Evolutionary conservation across 37 sponge, comb jelly and placozoan genomes (phyloP), one percentile per base, ranked within the genome.

Genomic region (Ianthella basta): DNA sequence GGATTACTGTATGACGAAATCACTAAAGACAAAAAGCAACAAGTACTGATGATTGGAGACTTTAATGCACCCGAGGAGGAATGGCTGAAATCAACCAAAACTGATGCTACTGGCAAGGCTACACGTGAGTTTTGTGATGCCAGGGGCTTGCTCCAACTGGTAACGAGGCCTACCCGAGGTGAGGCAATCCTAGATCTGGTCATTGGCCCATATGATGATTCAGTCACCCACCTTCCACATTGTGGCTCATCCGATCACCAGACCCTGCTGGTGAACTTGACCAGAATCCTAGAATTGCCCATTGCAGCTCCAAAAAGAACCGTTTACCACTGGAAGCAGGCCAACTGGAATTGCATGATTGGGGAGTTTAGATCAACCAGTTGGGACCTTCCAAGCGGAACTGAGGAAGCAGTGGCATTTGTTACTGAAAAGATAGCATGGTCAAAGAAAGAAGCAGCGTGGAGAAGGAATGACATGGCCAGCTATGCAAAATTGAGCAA

Each of bases 161-260:
- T 75, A 24, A 14, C 78, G 12, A 75, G 54, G 40, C 78, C 78
- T 14, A 75, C 78, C 16, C 18, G 78, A 12, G 78, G 78, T 15
- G 78, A 75, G 78, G 78, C 78, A 75, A 75, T 75, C 25, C 25
- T 75, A 75, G 78, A 75, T 41, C 53, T 50, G 54, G 78, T 75
- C 25, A 24, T 75, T 24, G 53, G 78, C 0, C 78, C 78, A 75
- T 75, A 75, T 75, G 53, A 75, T 16, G 78, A 50, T 12, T 25
- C 54, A 19, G 78, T 75, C 78, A 75, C 53, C 78, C 78, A 75
- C 53, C 78, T 75, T 41, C 78, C 78, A 75, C 53, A 36, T 23
- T 75, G 78, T 75, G 78, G 78, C 25, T 75, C 78, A 75, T 75
- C 78, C 40, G 78, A 75, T 53, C 78, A 75, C 54, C 78, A 75